Percentiles rank a stretch among this genome's conserved stretches.
phyloP scores from a whole-genome alignment of 2,888 invertebrate genomes.

The Tridacna gigas region DNA sequence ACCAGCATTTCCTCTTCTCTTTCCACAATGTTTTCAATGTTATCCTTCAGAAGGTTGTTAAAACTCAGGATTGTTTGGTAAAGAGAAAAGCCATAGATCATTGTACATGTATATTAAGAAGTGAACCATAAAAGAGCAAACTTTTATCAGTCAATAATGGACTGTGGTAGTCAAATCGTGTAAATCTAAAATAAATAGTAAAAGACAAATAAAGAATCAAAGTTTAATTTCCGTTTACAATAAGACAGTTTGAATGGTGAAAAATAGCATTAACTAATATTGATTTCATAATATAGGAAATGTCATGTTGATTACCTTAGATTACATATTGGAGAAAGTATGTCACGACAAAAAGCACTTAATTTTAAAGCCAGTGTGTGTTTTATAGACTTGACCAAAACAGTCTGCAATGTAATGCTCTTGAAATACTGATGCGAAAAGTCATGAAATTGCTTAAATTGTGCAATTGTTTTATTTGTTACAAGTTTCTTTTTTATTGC shows the following conservation, averaged over 20 bases:
- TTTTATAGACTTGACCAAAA: background rate
- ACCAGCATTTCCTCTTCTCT: no score
- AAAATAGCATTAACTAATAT: background rate
- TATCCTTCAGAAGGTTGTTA: no score
- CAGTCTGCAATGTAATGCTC: background rate
- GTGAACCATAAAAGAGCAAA: no score
- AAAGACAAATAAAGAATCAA: background rate
- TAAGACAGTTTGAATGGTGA: background rate
- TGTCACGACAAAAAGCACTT: background rate
- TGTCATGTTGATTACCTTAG: background rate
- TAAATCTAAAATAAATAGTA: background rate
- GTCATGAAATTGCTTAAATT: background rate
- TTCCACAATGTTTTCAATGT: no score
- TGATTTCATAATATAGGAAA: slow-evolving; percentile 1
- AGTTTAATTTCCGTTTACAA: background rate
- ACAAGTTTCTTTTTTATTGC: no score
- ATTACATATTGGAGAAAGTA: background rate
- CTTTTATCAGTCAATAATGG: no score
- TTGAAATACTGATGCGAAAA: no score
- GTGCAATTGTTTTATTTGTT: background rate
- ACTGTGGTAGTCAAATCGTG: background rate
- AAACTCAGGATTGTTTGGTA: no score
- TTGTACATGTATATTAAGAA: no score
- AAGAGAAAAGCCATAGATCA: no score
- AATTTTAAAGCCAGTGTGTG: background rate